A percentile compares a stretch with the other conserved stretches of the same genome.
Evolutionary conservation across 2,888 invertebrate genomes (phyloP).

Genomic region (Camptogramma bilineatum): DNA sequence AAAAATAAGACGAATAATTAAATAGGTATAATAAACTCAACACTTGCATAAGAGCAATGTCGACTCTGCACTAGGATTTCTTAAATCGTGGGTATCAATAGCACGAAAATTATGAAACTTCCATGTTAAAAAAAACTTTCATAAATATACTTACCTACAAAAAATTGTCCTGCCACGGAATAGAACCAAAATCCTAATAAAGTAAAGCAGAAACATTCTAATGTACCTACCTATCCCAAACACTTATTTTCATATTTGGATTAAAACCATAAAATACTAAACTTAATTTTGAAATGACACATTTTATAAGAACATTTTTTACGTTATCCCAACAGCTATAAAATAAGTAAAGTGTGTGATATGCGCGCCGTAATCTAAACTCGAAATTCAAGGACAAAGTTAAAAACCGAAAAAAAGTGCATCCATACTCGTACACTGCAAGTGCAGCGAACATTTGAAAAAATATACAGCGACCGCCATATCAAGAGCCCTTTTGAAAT

Average conservation of each 20-base stretch:
- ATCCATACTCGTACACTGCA: conserved; percentile 73
- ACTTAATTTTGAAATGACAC: conserved; percentile 11
- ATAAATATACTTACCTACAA: too few relatives aligned
- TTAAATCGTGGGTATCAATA: too few relatives aligned
- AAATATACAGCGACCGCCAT: conserved; percentile 33
- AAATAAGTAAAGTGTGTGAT: conserved; percentile 49
- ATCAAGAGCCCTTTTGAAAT: background rate
- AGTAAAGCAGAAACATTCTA: too few relatives aligned
- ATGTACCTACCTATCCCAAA: too few relatives aligned
- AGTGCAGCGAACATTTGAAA: conserved; percentile 67
- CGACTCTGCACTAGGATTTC: too few relatives aligned
- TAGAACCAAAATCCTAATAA: too few relatives aligned
- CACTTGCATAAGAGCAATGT: too few relatives aligned
- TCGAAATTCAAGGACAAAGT: conserved; percentile 82
- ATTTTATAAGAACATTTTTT: background rate
- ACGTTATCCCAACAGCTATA: conserved; percentile 11
- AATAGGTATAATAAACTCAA: too few relatives aligned
- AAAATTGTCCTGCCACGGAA: too few relatives aligned
- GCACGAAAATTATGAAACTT: too few relatives aligned
- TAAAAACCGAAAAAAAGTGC: conserved; percentile 77
- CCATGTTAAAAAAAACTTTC: too few relatives aligned
- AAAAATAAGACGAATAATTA: too few relatives aligned
- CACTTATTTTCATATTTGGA: background rate
- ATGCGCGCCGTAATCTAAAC: conserved; percentile 79
- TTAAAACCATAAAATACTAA: conserved; percentile 7